Percentiles rank a stretch among this genome's conserved stretches.
phyloP scores from a whole-genome alignment of 2,113 vertebrate genomes.

The Corydoras sp. region DNA sequence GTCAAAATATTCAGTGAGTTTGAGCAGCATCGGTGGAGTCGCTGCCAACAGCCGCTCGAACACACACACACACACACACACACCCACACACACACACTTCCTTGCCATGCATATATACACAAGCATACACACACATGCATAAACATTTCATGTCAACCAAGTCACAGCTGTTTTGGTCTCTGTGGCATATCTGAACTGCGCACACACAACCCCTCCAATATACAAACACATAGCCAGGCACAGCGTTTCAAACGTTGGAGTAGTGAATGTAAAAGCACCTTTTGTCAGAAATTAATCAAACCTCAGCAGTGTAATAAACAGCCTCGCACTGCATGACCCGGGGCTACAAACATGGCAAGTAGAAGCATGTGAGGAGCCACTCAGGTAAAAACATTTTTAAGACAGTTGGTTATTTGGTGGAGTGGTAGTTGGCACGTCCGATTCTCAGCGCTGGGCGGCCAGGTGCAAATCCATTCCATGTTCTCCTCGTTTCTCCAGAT shows the following conservation, averaged over 20 bases:
- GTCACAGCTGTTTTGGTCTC: constrained; percentile 7
- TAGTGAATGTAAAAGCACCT: constrained; percentile 41
- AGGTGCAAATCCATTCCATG: too few relatives aligned
- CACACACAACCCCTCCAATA: constrained; percentile 12
- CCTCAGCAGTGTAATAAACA: constrained; percentile 64
- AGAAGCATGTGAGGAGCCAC: constrained; percentile 51
- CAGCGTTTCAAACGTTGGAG: not conserved
- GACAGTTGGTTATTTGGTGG: too few relatives aligned
- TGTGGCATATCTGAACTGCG: not conserved
- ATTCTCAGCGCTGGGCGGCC: too few relatives aligned
- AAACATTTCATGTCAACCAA: constrained; percentile 8
- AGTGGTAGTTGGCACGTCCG: too few relatives aligned
- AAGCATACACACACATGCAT: constrained; percentile 24
- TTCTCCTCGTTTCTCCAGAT: too few relatives aligned
- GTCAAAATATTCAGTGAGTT: constrained; percentile 44
- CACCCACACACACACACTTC: constrained; percentile 37
- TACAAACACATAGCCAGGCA: not conserved
- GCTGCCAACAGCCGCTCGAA: constrained; percentile 36
- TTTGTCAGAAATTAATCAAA: constrained; percentile 62
- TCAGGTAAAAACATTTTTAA: too few relatives aligned
- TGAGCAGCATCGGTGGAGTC: constrained; percentile 12
- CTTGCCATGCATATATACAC: constrained; percentile 19
- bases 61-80: constrained; percentile 3
- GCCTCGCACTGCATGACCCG: constrained; percentile 60
- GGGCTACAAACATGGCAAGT: constrained; percentile 64